Conservation (phyloP, 2,113 vertebrate species). For the Ciconia stormi region DNA sequence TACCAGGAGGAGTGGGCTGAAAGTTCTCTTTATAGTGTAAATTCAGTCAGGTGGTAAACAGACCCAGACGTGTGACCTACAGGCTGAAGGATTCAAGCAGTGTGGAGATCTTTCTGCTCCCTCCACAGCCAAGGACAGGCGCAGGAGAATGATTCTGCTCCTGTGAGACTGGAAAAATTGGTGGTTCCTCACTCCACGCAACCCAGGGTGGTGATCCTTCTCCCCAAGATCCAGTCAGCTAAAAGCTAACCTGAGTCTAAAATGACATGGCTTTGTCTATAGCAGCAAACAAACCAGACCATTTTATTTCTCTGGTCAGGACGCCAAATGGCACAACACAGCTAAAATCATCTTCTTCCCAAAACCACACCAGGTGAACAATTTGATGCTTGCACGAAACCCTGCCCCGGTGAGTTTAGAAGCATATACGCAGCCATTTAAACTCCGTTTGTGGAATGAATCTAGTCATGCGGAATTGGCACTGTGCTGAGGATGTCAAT, state of each 20-base stretch:
- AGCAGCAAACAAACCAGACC: background rate
- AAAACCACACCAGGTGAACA: background rate
- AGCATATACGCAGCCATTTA: background rate
- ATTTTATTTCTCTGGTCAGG: background rate
- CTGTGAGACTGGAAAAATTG: background rate
- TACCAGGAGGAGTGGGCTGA: background rate
- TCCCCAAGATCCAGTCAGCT: background rate
- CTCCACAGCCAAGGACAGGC: background rate
- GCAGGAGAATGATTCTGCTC: background rate
- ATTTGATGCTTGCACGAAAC: background rate
- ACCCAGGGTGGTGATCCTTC: background rate
- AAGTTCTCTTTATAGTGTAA: background rate
- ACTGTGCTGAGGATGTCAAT: constrained; percentile 53
- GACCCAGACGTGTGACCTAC: fast-evolving
- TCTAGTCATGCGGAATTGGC: constrained; percentile 47
- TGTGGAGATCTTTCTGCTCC: background rate
- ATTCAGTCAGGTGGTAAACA: background rate
- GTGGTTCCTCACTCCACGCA: background rate
- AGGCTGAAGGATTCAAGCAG: background rate
- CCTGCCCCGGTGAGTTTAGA: background rate
- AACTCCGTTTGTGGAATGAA: constrained; percentile 25
- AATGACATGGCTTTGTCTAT: background rate
- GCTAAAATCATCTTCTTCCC: background rate
- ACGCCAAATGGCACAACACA: background rate
- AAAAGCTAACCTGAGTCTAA: background rate